Percentiles rank a stretch among this genome's conserved stretches.
These are phyloP conservation scores for Oegoconia quadripuncta DNA, from an alignment of 2,888 invertebrate species.

Conservation along the genomic window DNA sequence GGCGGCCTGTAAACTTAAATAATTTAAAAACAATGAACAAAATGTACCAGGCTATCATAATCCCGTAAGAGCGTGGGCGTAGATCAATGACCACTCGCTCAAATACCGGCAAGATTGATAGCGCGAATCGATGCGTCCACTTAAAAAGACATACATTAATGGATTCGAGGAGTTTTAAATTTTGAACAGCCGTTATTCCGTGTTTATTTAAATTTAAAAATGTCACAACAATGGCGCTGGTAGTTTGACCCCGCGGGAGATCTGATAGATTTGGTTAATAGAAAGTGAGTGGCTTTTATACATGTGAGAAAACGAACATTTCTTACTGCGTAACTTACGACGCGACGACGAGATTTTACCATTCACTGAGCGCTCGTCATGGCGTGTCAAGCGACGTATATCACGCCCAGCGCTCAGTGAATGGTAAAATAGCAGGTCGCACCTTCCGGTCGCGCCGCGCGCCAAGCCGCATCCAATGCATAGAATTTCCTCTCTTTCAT, in stretches of 20 bases:
- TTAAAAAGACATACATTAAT: constrained; percentile 12
- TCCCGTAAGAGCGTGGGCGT: constrained; percentile 38
- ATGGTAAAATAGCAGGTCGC: too few species aligned
- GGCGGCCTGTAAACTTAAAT: too few species aligned
- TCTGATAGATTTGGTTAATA: neutral
- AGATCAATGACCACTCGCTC: constrained; percentile 40
- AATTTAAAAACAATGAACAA: constrained; percentile 17
- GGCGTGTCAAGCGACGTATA: too few species aligned
- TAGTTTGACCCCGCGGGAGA: constrained; percentile 11
- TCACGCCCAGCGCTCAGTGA: too few species aligned
- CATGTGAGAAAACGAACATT: neutral
- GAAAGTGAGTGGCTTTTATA: neutral
- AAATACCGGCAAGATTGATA: constrained; percentile 46
- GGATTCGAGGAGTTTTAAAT: too few species aligned
- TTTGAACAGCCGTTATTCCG: too few species aligned
- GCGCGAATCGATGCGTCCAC: constrained; percentile 24
- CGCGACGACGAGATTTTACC: too few species aligned
- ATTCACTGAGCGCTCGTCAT: too few species aligned
- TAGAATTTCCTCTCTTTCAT: too few species aligned
- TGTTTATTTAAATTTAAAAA: constrained; percentile 7
- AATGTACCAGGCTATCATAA: constrained; percentile 34
- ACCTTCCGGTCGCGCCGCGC: too few species aligned
- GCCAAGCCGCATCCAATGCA: too few species aligned
- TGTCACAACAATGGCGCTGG: constrained; percentile 20
- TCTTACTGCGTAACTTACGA: too few species aligned